Evolutionary conservation across 2,113 vertebrate species (phyloP).

Genomic region (Salvelinus namaycush): DNA sequence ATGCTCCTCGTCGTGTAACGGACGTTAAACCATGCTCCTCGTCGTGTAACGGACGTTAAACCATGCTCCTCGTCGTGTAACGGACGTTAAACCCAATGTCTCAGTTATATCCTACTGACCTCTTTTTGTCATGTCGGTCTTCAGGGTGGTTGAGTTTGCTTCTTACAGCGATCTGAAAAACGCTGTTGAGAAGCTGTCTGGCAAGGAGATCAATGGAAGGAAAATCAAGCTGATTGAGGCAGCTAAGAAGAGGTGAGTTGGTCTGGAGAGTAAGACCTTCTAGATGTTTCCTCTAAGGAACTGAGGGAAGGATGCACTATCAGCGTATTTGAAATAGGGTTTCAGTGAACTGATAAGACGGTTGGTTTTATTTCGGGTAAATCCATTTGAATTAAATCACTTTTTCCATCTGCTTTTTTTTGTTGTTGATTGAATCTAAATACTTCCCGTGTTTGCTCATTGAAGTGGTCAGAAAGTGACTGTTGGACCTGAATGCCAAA

Average conservation of each 20-base stretch:
- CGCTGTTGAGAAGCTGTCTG: conserved; percentile 94
- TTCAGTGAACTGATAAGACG: background rate
- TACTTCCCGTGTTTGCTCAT: too few species aligned
- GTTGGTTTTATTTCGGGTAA: too few species aligned
- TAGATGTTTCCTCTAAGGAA: too few species aligned
- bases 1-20: too few species aligned
- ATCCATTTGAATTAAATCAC: too few species aligned
- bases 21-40: too few species aligned
- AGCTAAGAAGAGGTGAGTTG: conserved; percentile 86
- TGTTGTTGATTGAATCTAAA: too few species aligned
- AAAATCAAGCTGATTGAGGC: conserved; percentile 96
- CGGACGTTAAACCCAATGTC: background rate
- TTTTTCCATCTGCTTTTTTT: too few species aligned
- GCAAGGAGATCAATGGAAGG: conserved; percentile 97
- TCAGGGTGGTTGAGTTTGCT: conserved; percentile 95
- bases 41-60: too few species aligned
- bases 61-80: too few species aligned
- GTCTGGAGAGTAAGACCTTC: background rate
- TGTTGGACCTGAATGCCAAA: too few species aligned
- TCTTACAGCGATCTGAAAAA: conserved; percentile 96
- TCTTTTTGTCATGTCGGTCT: background rate
- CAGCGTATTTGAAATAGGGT: background rate
- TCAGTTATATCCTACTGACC: background rate
- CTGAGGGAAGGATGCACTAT: background rate
- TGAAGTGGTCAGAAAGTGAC: too few species aligned